Conservation (phyloP, 2,797 vertebrate species). For the Glyptemys insculpta region DNA sequence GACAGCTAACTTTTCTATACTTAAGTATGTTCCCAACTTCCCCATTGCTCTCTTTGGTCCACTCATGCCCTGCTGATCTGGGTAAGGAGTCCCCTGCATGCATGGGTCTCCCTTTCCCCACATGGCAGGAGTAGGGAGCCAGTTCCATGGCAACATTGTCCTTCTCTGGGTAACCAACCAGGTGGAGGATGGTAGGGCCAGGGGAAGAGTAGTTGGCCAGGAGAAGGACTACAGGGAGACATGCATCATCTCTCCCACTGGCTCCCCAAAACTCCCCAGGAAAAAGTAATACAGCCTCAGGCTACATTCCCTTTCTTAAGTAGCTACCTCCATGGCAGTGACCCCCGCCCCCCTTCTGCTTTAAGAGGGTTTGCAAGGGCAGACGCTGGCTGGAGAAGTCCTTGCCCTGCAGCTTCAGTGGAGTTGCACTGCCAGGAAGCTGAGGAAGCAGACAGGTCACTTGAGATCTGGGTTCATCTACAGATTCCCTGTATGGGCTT, state of each 20-base stretch:
- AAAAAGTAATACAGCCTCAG: background rate
- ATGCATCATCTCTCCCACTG: rapidly evolving
- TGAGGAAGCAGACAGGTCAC: background rate
- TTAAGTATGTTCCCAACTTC: background rate
- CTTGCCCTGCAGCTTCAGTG: background rate
- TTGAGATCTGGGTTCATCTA: background rate
- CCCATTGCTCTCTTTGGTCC: background rate
- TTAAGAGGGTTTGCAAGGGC: background rate
- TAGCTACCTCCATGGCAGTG: background rate
- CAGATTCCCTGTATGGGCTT: background rate
- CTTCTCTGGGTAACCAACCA: background rate
- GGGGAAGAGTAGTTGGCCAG: background rate
- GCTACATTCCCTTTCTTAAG: background rate
- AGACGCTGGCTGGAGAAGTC: background rate
- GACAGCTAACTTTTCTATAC: conserved; percentile 9
- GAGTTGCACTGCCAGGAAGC: background rate
- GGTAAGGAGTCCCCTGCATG: background rate
- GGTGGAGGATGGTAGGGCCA: background rate
- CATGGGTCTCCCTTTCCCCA: background rate
- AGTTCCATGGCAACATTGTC: background rate
- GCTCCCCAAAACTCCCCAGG: background rate
- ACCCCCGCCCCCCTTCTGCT: background rate
- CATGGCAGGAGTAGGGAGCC: background rate
- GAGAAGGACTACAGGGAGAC: background rate
- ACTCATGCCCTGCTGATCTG: background rate